Evolutionary conservation across 2,113 vertebrate species (phyloP).

Genomic region (Morone chrysops): DNA sequence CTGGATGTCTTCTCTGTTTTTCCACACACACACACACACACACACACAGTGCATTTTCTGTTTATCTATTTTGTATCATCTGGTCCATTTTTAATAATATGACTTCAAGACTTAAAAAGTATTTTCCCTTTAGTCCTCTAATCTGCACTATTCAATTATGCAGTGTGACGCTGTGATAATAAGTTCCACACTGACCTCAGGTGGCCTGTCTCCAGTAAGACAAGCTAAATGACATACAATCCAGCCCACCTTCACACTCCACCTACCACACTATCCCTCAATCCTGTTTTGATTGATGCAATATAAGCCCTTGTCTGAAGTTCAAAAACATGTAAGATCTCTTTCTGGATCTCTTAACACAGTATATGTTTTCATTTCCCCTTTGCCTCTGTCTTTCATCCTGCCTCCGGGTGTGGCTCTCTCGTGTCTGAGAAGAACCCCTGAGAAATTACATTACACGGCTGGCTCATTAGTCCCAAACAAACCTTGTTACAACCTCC

Average conservation of each 20-base stretch:
- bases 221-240: slow-evolving; percentile 54
- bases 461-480: slow-evolving; percentile 54
- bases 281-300: slow-evolving; percentile 23
- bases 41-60: background rate
- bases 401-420: slow-evolving; percentile 44
- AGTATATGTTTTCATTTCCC: slow-evolving; percentile 49
- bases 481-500: slow-evolving; percentile 57
- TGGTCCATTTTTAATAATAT: background rate
- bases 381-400: slow-evolving; percentile 26
- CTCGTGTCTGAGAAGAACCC: slow-evolving; percentile 33
- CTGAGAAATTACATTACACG: slow-evolving; percentile 56
- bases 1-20: background rate
- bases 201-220: slow-evolving; percentile 74
- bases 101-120: background rate
- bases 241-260: background rate
- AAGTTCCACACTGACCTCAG: slow-evolving; percentile 82
- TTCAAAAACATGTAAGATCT: slow-evolving; percentile 25
- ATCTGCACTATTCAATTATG: background rate
- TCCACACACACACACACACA: background rate
- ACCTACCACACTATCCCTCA: slow-evolving; percentile 5
- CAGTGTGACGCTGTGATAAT: slow-evolving; percentile 1
- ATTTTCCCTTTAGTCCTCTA: background rate
- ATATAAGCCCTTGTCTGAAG: slow-evolving; percentile 10
- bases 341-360: slow-evolving; percentile 8
- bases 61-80: background rate